Conservation (phyloP, 2,113 vertebrate species). For the Furnarius figulus region DNA sequence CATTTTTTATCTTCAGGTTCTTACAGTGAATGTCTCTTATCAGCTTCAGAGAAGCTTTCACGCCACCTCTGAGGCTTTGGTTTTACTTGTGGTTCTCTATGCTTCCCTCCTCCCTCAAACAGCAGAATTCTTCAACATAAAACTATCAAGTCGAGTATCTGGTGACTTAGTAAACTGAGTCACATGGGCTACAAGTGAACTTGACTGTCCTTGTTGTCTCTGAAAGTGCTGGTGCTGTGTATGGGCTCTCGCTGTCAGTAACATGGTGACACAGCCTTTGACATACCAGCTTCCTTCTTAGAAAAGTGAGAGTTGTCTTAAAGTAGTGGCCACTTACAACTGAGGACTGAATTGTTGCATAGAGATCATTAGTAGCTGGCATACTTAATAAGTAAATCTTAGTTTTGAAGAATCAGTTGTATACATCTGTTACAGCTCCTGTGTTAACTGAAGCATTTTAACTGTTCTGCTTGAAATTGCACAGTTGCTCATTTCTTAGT, state of each 20-base stretch:
- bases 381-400: background rate
- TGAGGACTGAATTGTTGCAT: background rate
- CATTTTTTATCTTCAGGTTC: background rate
- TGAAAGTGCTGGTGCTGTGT: background rate
- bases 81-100: background rate
- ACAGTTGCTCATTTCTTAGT: background rate
- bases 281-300: background rate
- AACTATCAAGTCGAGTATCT: background rate
- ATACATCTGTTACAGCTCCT: background rate
- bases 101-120: background rate
- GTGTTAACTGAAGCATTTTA: background rate
- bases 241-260: background rate
- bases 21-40: background rate
- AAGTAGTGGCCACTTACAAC: background rate
- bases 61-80: background rate
- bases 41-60: background rate
- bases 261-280: background rate
- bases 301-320: background rate
- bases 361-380: background rate
- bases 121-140: background rate
- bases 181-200: background rate
- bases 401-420: background rate
- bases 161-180: background rate
- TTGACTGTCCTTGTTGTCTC: background rate
- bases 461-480: background rate